Evolutionary conservation across 2,888 invertebrate genomes (phyloP), one percentile per base, ranked within the genome.

Genomic region (Nymphalis polychloros): DNA sequence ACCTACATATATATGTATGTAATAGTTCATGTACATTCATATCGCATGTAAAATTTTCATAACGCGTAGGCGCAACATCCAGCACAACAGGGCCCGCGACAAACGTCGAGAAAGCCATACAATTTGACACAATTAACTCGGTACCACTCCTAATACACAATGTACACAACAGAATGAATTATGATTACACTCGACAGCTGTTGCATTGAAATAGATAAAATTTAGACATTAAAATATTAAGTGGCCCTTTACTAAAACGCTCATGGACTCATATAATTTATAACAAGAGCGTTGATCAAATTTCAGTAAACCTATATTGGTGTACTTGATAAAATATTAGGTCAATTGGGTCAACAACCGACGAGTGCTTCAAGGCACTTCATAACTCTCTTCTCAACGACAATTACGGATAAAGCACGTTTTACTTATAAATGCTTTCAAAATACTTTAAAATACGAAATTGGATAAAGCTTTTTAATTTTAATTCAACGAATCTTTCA

Each of bases 91-190:
- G n/a, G 62, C 64, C 65, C 47, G 46, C 64, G 69, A 57, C 41
- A 57, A 57, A 57, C 57, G 17, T 41, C 57, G 71, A 73, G 72
- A 73, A 73, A 73, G 72, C 69, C 46, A 35, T 69, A 63, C 62
- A 71, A 69, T 69, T 65, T 71, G 71, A 73, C 72, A 70, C 70
- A 72, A 70, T 68, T 62, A 69, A 65, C 62, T 41, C 41, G 19
- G 57, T 57, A 57, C 57, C 57, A 57, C 41, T 57, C 19, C 57
- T 57, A 57, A 57, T 19, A 20, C 57, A 57, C 64, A 60, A 63
- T 50, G 47, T 68, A 68, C 63, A 68, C 52, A 60, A 59, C 59
- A 23, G 59, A 52, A 67, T 63, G 69, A 72, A 70, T 66, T 67
- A 71, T 65, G 70, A 72, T 69, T 67, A 72, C 61, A 64, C 64